Evolutionary conservation across 2,797 vertebrate genomes (phyloP), one percentile per base, ranked within the genome.

Genomic region (Danionella dracula): DNA sequence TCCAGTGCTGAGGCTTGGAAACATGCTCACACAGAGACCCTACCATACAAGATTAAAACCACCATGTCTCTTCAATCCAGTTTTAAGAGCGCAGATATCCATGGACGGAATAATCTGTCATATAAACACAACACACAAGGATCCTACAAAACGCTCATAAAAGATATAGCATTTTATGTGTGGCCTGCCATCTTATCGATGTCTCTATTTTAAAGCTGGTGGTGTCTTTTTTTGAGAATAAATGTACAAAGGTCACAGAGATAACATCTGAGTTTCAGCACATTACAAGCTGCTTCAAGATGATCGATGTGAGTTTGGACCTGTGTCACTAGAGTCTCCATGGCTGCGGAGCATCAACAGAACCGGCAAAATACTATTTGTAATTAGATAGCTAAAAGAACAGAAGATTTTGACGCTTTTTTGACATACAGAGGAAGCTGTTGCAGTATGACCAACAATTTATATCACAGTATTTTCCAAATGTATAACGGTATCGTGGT

Each of bases 311-410:
- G 76, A 84, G 78, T 82, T 66, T 60, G 76, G 73, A 82, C 75
- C 66, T 16, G n/a, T n/a, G n/a, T n/a, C n/a, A n/a, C n/a, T n/a
- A n/a, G 0, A 19, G 78, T 82, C 83, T 57, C 79, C 77, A 78
- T 76, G 78, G 80, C 68, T 75, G 81, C 80, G 53, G 23, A 19
- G 37, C 11, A 51, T 56, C 38, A 45, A 8, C 17, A 29, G 4
- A 44, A 45, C 44, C 40, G 17, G 46, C 23, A 6, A 27, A 6
- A 6, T 27, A 27, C n/a, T n/a, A n/a, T n/a, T n/a, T n/a, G n/a
- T n/a, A n/a, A n/a, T n/a, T n/a, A n/a, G n/a, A n/a, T n/a, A n/a
- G n/a, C n/a, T n/a, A n/a, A n/a, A n/a, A n/a, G n/a, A n/a, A n/a
- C n/a, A n/a, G n/a, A n/a, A n/a, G n/a, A n/a, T n/a, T n/a, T n/a